phyloP scores from a whole-genome alignment of 2,888 invertebrate species.

The Latrodectus elegans region DNA sequence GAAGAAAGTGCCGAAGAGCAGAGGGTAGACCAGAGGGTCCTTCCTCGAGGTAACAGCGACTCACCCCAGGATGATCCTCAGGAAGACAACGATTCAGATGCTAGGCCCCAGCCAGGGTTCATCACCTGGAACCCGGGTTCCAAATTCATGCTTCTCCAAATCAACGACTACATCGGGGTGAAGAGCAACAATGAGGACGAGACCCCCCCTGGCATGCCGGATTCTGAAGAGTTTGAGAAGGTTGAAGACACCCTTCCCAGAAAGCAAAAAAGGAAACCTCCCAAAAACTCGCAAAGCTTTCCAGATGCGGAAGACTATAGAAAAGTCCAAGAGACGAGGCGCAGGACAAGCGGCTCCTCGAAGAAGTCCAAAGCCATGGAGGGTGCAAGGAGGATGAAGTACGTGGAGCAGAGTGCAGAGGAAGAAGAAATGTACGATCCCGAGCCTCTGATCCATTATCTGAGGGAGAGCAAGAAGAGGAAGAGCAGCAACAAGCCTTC shows the following conservation, averaged over 20 bases:
- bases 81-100: conserved; percentile 9
- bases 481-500: background rate
- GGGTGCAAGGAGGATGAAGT: conserved; percentile 3
- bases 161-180: conserved; percentile 47
- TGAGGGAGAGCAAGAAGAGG: conserved; percentile 33
- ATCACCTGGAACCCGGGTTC: conserved; percentile 36
- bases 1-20: conserved; percentile 29
- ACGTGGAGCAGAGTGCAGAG: background rate
- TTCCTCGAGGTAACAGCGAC: conserved; percentile 2
- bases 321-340: background rate
- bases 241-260: conserved; percentile 13
- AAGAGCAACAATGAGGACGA: background rate
- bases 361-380: background rate
- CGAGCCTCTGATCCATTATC: conserved; percentile 50
- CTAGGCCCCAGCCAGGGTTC: conserved; percentile 18
- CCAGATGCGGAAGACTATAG: conserved; percentile 47
- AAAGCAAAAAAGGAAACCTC: background rate
- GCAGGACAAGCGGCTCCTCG: conserved; percentile 11
- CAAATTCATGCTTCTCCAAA: conserved; percentile 50
- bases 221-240: conserved; percentile 32
- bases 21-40: conserved; percentile 28
- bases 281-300: conserved; percentile 6
- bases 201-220: background rate
- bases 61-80: background rate
- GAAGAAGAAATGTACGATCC: conserved; percentile 42